A percentile compares a stretch with the other conserved stretches of the same genome.
phyloP scores from a whole-genome alignment of 2,888 invertebrate species.

The Gastrophysa polygoni region DNA sequence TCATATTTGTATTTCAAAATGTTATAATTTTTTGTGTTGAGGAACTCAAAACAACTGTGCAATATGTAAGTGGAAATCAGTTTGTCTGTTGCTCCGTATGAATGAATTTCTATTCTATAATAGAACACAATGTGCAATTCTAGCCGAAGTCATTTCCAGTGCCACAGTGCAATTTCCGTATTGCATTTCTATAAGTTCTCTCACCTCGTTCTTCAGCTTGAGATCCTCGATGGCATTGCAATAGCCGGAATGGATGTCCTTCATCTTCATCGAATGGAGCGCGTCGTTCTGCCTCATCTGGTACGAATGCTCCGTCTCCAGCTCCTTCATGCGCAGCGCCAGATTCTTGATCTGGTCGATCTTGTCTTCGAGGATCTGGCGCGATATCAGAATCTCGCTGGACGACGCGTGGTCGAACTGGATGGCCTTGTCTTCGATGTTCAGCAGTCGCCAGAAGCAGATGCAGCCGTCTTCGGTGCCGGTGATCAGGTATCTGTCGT shows the following conservation, averaged over 20 bases:
- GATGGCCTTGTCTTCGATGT: conserved; percentile 73
- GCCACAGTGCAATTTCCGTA: too few species aligned
- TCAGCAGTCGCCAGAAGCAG: conserved; percentile 83
- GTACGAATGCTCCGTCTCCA: conserved; percentile 87
- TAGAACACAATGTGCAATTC: too few species aligned
- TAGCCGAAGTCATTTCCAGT: too few species aligned
- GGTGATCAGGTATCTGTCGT: conserved; percentile 78
- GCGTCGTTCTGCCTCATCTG: conserved; percentile 82
- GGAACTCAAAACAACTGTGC: too few species aligned
- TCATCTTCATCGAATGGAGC: conserved; percentile 77
- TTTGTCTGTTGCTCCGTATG: too few species aligned
- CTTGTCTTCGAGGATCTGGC: conserved; percentile 79
- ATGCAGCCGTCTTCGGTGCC: conserved; percentile 79
- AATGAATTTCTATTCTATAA: too few species aligned
- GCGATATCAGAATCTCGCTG: conserved; percentile 83
- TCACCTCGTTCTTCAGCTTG: conserved; percentile 71
- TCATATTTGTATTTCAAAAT: too few species aligned
- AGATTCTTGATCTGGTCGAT: conserved; percentile 69
- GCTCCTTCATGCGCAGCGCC: conserved; percentile 77
- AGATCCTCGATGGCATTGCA: conserved; percentile 81
- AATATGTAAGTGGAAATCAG: too few species aligned
- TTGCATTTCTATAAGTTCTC: neutral
- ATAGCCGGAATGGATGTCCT: conserved; percentile 83
- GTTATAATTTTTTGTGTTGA: too few species aligned
- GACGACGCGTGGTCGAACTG: conserved; percentile 76